These are phyloP conservation scores for Lithosia quadra DNA, from an alignment of 2,888 invertebrate species.

Conservation along the genomic window DNA sequence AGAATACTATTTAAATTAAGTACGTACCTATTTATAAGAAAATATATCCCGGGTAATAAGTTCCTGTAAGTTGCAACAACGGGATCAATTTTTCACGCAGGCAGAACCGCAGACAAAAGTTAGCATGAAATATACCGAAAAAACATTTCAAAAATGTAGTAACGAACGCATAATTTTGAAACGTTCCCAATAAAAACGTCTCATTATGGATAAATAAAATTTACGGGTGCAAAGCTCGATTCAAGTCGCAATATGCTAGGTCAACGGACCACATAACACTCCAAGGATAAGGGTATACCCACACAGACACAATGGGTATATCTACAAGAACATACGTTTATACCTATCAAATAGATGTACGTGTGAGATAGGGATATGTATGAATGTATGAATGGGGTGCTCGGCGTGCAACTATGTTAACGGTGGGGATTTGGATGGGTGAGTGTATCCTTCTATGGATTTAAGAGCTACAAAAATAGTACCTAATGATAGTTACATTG, in stretches of 20 bases:
- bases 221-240: constrained; percentile 56
- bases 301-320: constrained; percentile 24
- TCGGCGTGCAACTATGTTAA: background rate
- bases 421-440: background rate
- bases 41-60: too few relatives aligned
- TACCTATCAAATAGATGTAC: constrained; percentile 9
- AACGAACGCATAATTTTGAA: constrained; percentile 24
- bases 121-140: constrained; percentile 7
- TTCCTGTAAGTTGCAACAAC: background rate
- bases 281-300: constrained; percentile 57
- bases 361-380: constrained; percentile 17
- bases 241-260: constrained; percentile 55
- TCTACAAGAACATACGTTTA: background rate
- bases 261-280: constrained; percentile 57
- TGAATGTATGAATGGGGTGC: constrained; percentile 16
- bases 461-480: background rate
- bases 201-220: constrained; percentile 53
- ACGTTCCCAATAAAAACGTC: constrained; percentile 41
- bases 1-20: too few relatives aligned
- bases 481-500: background rate
- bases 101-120: background rate
- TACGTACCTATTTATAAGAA: too few relatives aligned
- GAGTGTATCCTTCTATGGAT: background rate
- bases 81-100: background rate
- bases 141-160: constrained; percentile 27